phyloP scores from a whole-genome alignment of 1,140 invertebrate species.

The Anagrus nilaparvatae region DNA sequence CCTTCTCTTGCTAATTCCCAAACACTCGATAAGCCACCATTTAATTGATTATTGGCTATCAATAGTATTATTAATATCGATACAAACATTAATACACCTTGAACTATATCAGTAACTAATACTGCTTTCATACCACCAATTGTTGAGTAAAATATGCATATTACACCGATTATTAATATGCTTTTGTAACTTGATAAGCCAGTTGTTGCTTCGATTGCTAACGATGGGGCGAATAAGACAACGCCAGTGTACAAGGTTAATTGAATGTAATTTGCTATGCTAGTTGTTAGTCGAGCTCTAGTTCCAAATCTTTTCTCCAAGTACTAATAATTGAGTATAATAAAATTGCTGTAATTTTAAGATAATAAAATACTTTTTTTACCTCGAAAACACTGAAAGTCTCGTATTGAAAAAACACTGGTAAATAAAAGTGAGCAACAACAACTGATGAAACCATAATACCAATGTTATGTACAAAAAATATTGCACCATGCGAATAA shows the following conservation, averaged over 20 bases:
- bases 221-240: slow-evolving; percentile 83
- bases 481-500: slow-evolving; percentile 71
- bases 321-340: slow-evolving; percentile 48
- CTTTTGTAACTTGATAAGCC: slow-evolving; percentile 63
- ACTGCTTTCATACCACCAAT: slow-evolving; percentile 88
- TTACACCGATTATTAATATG: slow-evolving; percentile 64
- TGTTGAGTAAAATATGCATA: slow-evolving; percentile 84
- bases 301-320: slow-evolving; percentile 72
- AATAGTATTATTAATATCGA: slow-evolving; percentile 37
- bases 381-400: slow-evolving; percentile 83
- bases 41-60: slow-evolving; percentile 51
- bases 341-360: no score
- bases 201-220: slow-evolving; percentile 85
- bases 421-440: slow-evolving; percentile 70
- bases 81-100: slow-evolving; percentile 65
- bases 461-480: slow-evolving; percentile 65
- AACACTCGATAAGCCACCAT: slow-evolving; percentile 51
- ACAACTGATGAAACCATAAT: slow-evolving; percentile 69
- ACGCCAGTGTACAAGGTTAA: slow-evolving; percentile 87
- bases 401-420: slow-evolving; percentile 79
- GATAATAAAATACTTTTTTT: slow-evolving; percentile 21
- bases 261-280: slow-evolving; percentile 66
- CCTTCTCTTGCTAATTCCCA: slow-evolving; percentile 54
- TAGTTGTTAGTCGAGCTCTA: slow-evolving; percentile 56
- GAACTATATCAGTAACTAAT: slow-evolving; percentile 76